A percentile compares a stretch with the other conserved stretches of the same genome.
These are phyloP conservation scores for Poeciliopsis presidionis DNA, from an alignment of 2,797 vertebrate species.

Conservation along the genomic window DNA sequence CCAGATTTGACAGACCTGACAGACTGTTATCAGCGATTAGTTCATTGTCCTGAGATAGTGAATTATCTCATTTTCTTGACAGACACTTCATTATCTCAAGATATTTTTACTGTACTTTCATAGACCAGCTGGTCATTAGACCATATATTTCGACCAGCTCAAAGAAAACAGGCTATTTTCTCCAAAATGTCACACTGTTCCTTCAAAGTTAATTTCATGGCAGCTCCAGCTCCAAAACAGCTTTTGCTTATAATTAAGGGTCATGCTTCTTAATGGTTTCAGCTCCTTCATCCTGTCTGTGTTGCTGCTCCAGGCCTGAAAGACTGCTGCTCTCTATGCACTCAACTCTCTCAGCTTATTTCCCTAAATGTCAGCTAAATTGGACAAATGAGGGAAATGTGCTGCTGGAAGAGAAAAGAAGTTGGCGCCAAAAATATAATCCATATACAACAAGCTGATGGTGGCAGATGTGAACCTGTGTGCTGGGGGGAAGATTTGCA, in stretches of 20 bases:
- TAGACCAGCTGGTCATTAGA: neutral
- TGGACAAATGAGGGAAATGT: constrained; percentile 64
- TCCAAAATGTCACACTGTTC: constrained; percentile 18
- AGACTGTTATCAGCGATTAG: neutral
- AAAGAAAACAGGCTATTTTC: neutral
- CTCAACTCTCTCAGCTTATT: constrained; percentile 85
- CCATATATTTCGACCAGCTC: neutral
- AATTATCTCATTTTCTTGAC: neutral
- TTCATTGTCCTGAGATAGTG: neutral
- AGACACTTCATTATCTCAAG: neutral
- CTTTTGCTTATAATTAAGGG: constrained; percentile 42
- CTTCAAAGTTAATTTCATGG: constrained; percentile 8
- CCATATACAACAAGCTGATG: constrained; percentile 37
- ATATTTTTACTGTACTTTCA: neutral
- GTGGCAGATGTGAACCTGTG: constrained; percentile 32
- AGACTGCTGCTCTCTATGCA: constrained; percentile 83
- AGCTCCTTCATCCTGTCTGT: constrained; percentile 52
- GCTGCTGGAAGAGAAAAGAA: constrained; percentile 38
- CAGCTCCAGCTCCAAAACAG: constrained; percentile 38
- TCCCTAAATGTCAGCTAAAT: constrained; percentile 84
- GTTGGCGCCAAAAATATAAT: constrained; percentile 31
- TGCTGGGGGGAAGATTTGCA: constrained; percentile 37
- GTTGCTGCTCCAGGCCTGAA: constrained; percentile 51
- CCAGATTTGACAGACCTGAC: neutral
- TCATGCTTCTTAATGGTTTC: constrained; percentile 45